These are phyloP conservation scores for Callipepla squamata DNA, from an alignment of 2,113 vertebrate species.

Conservation along the genomic window DNA sequence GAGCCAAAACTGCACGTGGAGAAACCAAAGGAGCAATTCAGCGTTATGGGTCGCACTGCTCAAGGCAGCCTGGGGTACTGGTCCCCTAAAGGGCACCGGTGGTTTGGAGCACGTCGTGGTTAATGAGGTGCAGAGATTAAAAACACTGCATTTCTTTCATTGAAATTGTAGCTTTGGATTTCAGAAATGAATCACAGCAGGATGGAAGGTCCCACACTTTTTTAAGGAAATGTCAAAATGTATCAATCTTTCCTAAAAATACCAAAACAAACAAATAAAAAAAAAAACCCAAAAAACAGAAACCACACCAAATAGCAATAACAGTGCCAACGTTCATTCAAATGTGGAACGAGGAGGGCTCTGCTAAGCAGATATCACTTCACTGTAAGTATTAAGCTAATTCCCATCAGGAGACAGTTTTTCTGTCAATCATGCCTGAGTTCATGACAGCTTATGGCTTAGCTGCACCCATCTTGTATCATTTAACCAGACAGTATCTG, in stretches of 20 bases:
- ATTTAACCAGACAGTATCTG: constrained; percentile 57
- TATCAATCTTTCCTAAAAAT: not conserved
- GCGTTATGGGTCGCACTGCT: not conserved
- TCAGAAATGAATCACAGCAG: constrained; percentile 51
- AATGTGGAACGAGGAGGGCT: constrained; percentile 11
- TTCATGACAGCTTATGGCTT: constrained; percentile 57
- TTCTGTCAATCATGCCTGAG: constrained; percentile 43
- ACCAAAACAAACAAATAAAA: not conserved
- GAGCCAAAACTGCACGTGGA: not conserved
- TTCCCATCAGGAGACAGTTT: constrained; percentile 41
- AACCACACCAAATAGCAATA: not conserved
- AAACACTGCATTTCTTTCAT: not conserved
- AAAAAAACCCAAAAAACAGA: not conserved
- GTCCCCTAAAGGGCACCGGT: not conserved
- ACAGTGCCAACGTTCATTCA: not conserved
- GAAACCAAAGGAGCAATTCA: not conserved
- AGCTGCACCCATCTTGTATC: constrained; percentile 46
- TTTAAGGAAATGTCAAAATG: not conserved
- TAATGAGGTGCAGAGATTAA: constrained; percentile 9
- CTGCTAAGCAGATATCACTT: constrained; percentile 52
- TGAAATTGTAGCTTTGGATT: constrained; percentile 48
- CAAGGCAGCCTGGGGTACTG: not conserved
- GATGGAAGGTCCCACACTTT: not conserved
- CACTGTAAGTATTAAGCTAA: constrained; percentile 56
- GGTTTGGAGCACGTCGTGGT: not conserved